phyloP scores from a whole-genome alignment of 2,113 vertebrate genomes.

The Glaucidium brasilianum region DNA sequence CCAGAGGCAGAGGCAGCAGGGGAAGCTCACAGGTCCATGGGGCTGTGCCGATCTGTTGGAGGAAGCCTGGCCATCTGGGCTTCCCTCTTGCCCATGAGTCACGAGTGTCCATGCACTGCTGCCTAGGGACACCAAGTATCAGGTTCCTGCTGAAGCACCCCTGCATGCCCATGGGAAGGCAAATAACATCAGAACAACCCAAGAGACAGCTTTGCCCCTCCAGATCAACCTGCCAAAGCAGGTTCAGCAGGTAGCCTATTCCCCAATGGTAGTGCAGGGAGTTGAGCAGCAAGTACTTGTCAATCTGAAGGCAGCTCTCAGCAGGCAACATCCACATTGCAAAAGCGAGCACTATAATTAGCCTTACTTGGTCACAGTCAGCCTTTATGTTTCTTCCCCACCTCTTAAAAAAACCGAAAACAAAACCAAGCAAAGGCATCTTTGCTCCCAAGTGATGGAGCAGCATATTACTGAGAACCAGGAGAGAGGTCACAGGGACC shows the following conservation, averaged over 20 bases:
- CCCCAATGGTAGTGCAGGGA: fast-evolving
- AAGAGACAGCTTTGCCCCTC: background rate
- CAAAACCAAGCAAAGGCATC: background rate
- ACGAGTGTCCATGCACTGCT: background rate
- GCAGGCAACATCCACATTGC: background rate
- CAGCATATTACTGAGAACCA: background rate
- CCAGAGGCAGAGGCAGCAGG: background rate
- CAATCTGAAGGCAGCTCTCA: background rate
- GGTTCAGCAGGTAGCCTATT: background rate
- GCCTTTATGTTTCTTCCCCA: background rate
- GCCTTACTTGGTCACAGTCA: background rate
- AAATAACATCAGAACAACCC: background rate
- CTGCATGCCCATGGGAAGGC: background rate
- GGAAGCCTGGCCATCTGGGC: background rate
- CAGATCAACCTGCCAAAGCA: background rate
- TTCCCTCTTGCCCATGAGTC: background rate
- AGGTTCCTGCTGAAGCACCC: background rate
- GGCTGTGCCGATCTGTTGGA: background rate
- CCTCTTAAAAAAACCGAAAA: background rate
- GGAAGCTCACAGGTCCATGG: background rate
- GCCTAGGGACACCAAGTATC: background rate
- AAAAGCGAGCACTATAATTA: background rate
- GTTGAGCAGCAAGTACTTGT: background rate
- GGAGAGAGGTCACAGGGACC: background rate
- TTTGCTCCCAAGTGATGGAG: background rate